These are phyloP conservation scores for Clarias gariepinus DNA, from an alignment of 2,113 vertebrate genomes.

Conservation along the genomic window DNA sequence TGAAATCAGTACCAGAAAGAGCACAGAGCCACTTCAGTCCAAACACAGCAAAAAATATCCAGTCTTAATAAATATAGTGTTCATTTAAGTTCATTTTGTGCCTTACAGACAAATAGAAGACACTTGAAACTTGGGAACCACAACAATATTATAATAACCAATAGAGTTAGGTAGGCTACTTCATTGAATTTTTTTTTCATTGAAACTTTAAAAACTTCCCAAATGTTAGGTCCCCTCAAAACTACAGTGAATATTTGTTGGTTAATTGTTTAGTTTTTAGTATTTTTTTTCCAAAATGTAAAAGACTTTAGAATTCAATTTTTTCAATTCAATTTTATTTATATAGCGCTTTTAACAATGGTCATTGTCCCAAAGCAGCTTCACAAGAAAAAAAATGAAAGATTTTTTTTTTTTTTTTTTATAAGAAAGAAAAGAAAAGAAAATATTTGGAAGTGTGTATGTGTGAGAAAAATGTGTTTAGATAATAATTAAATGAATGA, in stretches of 20 bases:
- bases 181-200: background rate
- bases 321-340: too few relatives aligned
- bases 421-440: too few relatives aligned
- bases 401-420: too few relatives aligned
- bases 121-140: background rate
- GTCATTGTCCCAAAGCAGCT: too few relatives aligned
- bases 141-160: background rate
- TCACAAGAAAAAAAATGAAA: too few relatives aligned
- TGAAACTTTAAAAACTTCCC: background rate
- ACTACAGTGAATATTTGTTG: background rate
- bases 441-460: too few relatives aligned
- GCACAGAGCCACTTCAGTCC: background rate
- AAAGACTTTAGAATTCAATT: background rate
- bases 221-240: background rate
- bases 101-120: background rate
- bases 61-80: background rate
- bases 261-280: background rate
- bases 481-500: too few relatives aligned
- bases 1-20: background rate
- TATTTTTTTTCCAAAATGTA: background rate
- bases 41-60: background rate
- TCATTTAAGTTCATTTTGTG: background rate
- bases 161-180: background rate
- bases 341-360: too few relatives aligned
- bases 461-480: too few relatives aligned